A percentile compares a stretch with the other conserved stretches of the same genome.
phyloP scores from a whole-genome alignment of 2,113 vertebrate species.

The Gobio gobio region DNA sequence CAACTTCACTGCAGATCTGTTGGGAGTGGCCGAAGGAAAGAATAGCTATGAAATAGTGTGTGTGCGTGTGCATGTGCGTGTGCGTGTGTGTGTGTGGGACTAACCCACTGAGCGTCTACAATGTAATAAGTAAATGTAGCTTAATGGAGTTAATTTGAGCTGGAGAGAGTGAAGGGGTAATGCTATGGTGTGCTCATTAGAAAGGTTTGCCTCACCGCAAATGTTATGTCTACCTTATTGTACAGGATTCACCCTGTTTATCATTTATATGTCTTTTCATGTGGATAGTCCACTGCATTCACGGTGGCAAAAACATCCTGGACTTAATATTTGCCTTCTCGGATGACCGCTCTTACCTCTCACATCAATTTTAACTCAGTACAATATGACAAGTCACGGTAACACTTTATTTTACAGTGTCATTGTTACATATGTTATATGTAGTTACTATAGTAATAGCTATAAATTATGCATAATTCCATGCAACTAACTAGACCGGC shows the following conservation, averaged over 20 bases:
- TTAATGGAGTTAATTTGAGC: slow-evolving; percentile 72
- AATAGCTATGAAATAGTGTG: background rate
- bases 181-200: slow-evolving; percentile 15
- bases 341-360: background rate
- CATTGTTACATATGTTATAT: too few relatives aligned
- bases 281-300: background rate
- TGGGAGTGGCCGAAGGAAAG: slow-evolving; percentile 20
- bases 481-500: too few relatives aligned
- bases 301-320: background rate
- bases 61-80: background rate
- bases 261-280: slow-evolving; percentile 17
- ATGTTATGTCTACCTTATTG: background rate
- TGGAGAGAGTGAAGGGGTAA: background rate
- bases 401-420: too few relatives aligned
- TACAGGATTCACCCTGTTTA: slow-evolving; percentile 14
- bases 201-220: background rate
- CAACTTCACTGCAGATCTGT: slow-evolving; percentile 49
- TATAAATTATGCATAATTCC: too few relatives aligned
- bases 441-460: too few relatives aligned
- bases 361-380: background rate
- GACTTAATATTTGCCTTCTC: background rate
- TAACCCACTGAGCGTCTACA: slow-evolving; percentile 76
- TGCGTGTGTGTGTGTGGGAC: slow-evolving; percentile 21
- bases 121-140: slow-evolving; percentile 65
- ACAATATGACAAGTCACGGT: background rate